Evolutionary conservation across 2,888 invertebrate species (phyloP), one percentile per base, ranked within the genome.

Genomic region (Cantharis nigra): DNA sequence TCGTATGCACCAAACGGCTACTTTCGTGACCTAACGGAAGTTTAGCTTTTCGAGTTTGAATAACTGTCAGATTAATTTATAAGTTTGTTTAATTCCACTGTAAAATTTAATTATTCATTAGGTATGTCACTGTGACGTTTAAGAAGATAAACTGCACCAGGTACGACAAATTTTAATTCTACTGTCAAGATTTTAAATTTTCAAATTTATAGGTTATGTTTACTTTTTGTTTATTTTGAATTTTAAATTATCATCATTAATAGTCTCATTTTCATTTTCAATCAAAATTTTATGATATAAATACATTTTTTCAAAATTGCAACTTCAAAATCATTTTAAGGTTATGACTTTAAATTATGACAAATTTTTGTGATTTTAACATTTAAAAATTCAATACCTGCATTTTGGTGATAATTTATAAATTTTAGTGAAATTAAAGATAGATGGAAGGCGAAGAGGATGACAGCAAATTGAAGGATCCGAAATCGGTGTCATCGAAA

Each of bases 401-500:
- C n/a, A 65, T 67, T 67, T n/a, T 23, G 13, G 14, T 13, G 1
- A 5, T 18, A 7, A 67, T 23, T 67, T 23, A 23, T n/a, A 67
- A 67, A 49, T 26, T 26, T 67, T 20, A 67, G n/a, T 23, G 13
- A 13, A 23, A 23, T 5, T 30, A 3, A 69, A 14, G 28, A 69
- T 75, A 64, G 72, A 81, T 81, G 82, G 80, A 80, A 71, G 65
- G 70, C 23, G 74, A 78, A 71, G 63, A 64, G 30, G 82, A 64
- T 63, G 18, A 16, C n/a, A 67, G 9, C 13, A 16, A 64, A 30
- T 28, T 20, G 18, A 67, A 49, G 13, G 76, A 69, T 28, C 69
- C 82, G 9, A 81, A 82, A 71, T 69, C 84, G 18, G 72, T 84
- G 13, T 82, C 86, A n/a, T 84, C 85, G 69, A 84, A 85, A 76